Conservation (phyloP, 2,888 invertebrate species). For the Elegia similella region DNA sequence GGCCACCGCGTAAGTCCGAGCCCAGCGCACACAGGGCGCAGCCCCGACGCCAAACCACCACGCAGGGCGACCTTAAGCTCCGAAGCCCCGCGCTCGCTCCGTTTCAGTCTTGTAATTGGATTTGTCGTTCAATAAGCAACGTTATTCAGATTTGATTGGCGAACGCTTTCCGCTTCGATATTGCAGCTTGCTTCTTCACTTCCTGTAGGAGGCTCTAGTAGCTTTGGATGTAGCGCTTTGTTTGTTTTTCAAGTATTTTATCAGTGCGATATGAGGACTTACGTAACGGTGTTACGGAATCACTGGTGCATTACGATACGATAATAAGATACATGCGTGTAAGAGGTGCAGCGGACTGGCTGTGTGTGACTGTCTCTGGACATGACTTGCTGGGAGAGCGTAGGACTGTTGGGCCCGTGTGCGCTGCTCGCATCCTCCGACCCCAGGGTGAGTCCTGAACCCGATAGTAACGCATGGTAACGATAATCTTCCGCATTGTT, state of each 20-base stretch:
- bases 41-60: conserved; percentile 53
- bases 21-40: conserved; percentile 63
- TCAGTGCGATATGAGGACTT: conserved; percentile 51
- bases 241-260: conserved; percentile 50
- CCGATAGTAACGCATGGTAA: conserved; percentile 27
- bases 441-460: conserved; percentile 68
- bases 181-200: conserved; percentile 69
- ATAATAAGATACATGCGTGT: conserved; percentile 48
- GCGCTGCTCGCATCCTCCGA: conserved; percentile 75
- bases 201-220: conserved; percentile 50
- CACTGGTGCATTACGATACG: conserved; percentile 62
- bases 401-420: conserved; percentile 78
- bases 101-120: conserved; percentile 80
- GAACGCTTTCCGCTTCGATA: conserved; percentile 75
- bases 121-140: conserved; percentile 75
- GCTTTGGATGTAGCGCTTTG: conserved; percentile 72
- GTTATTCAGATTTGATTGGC: conserved; percentile 73
- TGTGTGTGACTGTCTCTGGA: conserved; percentile 45
- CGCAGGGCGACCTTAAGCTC: conserved; percentile 69
- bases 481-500: conserved; percentile 26
- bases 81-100: conserved; percentile 75
- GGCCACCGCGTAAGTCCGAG: conserved; percentile 55
- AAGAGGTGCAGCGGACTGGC: conserved; percentile 42
- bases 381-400: conserved; percentile 81
- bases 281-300: conserved; percentile 62